Evolutionary conservation across 2,797 vertebrate genomes (phyloP).

Genomic region (Harpagifer antarcticus): DNA sequence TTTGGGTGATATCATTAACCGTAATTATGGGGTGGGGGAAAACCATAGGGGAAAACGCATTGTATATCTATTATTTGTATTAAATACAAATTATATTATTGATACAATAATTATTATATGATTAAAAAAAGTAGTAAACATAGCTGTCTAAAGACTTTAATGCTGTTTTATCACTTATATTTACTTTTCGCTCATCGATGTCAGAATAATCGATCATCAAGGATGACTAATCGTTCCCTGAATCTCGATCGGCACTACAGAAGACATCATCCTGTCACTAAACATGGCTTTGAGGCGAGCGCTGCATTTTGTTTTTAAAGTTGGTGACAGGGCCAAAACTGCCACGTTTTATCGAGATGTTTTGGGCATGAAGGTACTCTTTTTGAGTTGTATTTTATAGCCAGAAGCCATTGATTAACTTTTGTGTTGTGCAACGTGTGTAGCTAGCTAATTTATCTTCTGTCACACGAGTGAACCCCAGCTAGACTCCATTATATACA

Average conservation of each 20-base stretch:
- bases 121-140: too few species aligned
- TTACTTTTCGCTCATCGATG: constrained; percentile 29
- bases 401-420: background rate
- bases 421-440: constrained; percentile 25
- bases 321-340: constrained; percentile 88
- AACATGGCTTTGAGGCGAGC: constrained; percentile 84
- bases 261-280: background rate
- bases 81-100: too few species aligned
- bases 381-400: background rate
- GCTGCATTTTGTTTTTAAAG: constrained; percentile 97
- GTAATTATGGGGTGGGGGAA: background rate
- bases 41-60: rapidly evolving
- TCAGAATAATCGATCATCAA: constrained; percentile 66
- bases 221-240: constrained; percentile 44
- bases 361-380: constrained; percentile 91
- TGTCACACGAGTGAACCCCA: background rate
- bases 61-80: background rate
- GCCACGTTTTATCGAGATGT: constrained; percentile 92
- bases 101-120: too few species aligned
- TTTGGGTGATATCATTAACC: constrained; percentile 44
- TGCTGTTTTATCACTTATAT: background rate
- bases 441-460: background rate
- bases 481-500: too few species aligned
- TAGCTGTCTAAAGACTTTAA: too few species aligned
- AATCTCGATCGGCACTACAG: background rate